Evolutionary conservation across 2,797 vertebrate species (phyloP).

Genomic region (Acipenser oxyrinchus): DNA sequence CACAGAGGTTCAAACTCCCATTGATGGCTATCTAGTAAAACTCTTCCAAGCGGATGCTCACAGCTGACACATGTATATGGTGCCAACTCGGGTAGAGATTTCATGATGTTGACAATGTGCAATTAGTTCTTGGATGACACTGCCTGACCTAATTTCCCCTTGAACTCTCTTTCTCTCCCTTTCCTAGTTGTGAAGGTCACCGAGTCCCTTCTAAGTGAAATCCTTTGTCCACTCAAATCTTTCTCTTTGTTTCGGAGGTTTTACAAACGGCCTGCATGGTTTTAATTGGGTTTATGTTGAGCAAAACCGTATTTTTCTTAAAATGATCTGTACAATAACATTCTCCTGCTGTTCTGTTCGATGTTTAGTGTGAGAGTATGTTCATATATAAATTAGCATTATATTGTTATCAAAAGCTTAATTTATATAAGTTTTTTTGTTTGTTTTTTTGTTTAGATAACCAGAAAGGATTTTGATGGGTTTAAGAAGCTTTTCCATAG

Average conservation of each 20-base stretch:
- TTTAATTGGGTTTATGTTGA: neutral
- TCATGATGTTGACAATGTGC: slow-evolving; percentile 7
- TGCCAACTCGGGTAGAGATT: slow-evolving; percentile 14
- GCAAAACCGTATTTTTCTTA: too few species aligned
- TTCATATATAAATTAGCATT: too few species aligned
- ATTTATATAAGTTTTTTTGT: too few species aligned
- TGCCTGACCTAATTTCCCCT: neutral
- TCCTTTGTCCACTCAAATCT: neutral
- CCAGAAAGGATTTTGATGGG: slow-evolving; percentile 85
- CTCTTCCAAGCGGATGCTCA: neutral
- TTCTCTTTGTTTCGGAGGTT: slow-evolving; percentile 10
- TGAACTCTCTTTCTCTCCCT: neutral
- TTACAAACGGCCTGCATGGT: neutral
- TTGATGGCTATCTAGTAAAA: neutral
- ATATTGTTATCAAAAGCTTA: too few species aligned
- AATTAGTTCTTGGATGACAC: slow-evolving; percentile 14
- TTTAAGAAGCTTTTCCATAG: slow-evolving; percentile 91
- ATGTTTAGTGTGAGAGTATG: too few species aligned
- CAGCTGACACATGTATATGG: slow-evolving; percentile 8
- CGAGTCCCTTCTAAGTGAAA: too few species aligned
- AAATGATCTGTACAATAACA: too few species aligned
- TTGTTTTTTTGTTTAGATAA: slow-evolving; percentile 27
- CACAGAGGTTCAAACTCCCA: too few species aligned
- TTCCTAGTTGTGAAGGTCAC: neutral
- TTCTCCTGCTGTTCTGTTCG: too few species aligned